These are phyloP conservation scores for Vultur gryphus DNA, from an alignment of 2,797 vertebrate genomes.

Conservation along the genomic window DNA sequence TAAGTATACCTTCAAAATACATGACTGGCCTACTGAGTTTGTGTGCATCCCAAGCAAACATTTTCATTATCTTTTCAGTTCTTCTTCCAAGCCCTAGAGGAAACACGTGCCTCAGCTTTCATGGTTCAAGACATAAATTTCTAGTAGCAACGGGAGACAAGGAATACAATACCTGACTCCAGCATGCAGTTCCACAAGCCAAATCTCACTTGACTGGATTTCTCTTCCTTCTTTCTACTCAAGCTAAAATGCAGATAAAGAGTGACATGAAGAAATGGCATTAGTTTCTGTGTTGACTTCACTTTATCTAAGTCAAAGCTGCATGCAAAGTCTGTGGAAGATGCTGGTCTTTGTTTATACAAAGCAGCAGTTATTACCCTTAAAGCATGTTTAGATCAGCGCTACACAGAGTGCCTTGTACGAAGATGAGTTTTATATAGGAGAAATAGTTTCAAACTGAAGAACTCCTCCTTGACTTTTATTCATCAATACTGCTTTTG, in stretches of 20 bases:
- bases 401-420: background rate
- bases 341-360: background rate
- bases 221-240: background rate
- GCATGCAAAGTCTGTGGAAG: background rate
- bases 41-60: background rate
- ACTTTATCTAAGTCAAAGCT: background rate
- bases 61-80: conserved; percentile 1
- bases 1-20: background rate
- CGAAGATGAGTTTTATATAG: background rate
- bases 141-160: background rate
- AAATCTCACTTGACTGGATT: background rate
- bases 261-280: background rate
- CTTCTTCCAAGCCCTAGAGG: background rate
- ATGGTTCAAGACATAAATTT: background rate
- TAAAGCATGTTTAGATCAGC: background rate
- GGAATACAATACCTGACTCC: background rate
- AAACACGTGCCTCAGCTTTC: background rate
- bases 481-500: background rate
- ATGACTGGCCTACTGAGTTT: background rate
- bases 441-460: background rate
- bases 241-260: background rate
- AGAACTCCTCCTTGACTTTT: background rate
- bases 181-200: background rate
- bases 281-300: background rate
- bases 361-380: background rate